Percentiles rank a stretch among this genome's conserved stretches.
These are phyloP conservation scores for Ictalurus furcatus DNA, from an alignment of 2,113 vertebrate species.

Conservation along the genomic window DNA sequence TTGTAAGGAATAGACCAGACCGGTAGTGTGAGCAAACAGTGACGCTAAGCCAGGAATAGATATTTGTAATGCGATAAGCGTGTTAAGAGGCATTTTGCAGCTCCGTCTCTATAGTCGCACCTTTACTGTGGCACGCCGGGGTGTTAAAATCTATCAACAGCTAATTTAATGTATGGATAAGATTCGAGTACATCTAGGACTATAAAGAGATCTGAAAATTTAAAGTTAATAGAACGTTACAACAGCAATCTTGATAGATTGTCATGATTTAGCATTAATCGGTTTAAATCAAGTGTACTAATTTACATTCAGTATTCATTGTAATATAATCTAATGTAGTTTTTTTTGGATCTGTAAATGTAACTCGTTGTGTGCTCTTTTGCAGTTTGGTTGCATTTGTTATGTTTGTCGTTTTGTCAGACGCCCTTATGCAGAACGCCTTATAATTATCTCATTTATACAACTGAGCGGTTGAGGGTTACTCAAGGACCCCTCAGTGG, in stretches of 20 bases:
- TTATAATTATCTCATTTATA: too few relatives aligned
- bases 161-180: conserved; percentile 49
- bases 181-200: background rate
- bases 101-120: background rate
- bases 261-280: background rate
- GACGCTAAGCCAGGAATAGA: conserved; percentile 36
- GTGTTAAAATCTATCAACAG: conserved; percentile 20
- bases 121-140: background rate
- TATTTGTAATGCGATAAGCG: conserved; percentile 37
- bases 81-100: conserved; percentile 30
- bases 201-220: background rate
- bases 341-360: too few relatives aligned
- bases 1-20: background rate
- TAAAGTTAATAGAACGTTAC: too few relatives aligned
- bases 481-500: too few relatives aligned
- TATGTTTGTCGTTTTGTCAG: too few relatives aligned
- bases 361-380: too few relatives aligned
- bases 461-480: too few relatives aligned
- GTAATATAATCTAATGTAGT: too few relatives aligned
- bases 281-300: background rate
- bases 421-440: too few relatives aligned
- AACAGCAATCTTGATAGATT: background rate
- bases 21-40: background rate
- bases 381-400: too few relatives aligned
- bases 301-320: background rate